These are phyloP conservation scores for Sceloporus tristichus DNA, from an alignment of 2,113 vertebrate species.

Conservation along the genomic window DNA sequence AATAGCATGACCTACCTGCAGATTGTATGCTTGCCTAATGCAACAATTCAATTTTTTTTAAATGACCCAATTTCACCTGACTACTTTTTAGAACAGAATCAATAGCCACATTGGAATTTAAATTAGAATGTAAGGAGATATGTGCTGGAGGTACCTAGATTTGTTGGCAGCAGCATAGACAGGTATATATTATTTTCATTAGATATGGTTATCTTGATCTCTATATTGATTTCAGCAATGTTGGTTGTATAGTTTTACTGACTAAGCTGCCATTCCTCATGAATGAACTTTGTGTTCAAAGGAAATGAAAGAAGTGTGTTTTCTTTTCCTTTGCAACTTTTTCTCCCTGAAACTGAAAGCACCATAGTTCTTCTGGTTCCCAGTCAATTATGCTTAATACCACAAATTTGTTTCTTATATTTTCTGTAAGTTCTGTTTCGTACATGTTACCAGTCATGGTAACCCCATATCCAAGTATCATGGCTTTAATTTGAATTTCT, in stretches of 20 bases:
- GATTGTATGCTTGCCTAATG: background rate
- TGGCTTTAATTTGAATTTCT: background rate
- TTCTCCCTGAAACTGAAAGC: slow-evolving; percentile 47
- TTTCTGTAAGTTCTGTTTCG: background rate
- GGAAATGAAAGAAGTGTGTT: slow-evolving; percentile 39
- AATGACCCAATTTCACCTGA: slow-evolving; percentile 26
- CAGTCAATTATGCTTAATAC: no score
- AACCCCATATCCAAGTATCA: background rate
- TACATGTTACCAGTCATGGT: background rate
- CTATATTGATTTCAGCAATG: slow-evolving; percentile 34
- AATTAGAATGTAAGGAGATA: slow-evolving; percentile 54
- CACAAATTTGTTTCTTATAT: background rate
- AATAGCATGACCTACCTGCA: slow-evolving; percentile 1
- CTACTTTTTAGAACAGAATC: slow-evolving; percentile 48
- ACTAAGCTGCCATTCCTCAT: slow-evolving; percentile 43
- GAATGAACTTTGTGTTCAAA: slow-evolving; percentile 27
- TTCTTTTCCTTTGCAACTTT: slow-evolving; percentile 37
- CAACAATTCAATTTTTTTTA: slow-evolving; percentile 44
- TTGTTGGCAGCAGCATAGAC: background rate
- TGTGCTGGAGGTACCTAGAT: slow-evolving; percentile 36
- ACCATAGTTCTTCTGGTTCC: background rate
- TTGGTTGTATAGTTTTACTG: slow-evolving; percentile 45
- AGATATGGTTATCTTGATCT: slow-evolving; percentile 40
- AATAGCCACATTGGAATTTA: slow-evolving; percentile 55
- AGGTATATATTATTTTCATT: slow-evolving; percentile 40